phyloP scores from a whole-genome alignment of 2,113 vertebrate species.

The Pachycephala philippinensis region DNA sequence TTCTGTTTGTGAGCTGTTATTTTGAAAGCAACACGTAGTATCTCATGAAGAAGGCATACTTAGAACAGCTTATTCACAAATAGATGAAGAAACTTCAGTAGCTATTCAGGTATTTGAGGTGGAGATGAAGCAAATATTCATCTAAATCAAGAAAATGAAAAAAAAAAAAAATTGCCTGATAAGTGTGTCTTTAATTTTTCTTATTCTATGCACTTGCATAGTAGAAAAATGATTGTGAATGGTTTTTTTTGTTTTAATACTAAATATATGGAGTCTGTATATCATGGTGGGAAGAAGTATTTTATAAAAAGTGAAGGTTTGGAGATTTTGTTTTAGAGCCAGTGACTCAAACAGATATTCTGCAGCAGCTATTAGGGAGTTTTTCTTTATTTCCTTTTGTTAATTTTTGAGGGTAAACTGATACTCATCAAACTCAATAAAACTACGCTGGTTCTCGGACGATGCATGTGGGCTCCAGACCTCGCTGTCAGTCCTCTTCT shows the following conservation, averaged over 20 bases:
- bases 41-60: not conserved
- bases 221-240: not conserved
- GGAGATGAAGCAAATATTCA: not conserved
- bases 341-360: not conserved
- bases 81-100: not conserved
- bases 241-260: not conserved
- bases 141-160: not conserved
- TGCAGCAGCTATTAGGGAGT: not conserved
- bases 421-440: not conserved
- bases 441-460: not conserved
- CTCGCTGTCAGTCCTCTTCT: not conserved
- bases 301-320: not conserved
- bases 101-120: not conserved
- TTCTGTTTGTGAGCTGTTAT: not conserved
- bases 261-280: not conserved
- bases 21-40: not conserved
- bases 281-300: not conserved
- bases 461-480: conserved; percentile 46
- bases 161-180: not conserved
- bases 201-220: not conserved
- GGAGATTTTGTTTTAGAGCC: not conserved
- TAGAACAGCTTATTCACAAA: not conserved
- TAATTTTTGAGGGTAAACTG: conserved; percentile 16
- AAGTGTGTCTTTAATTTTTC: not conserved
- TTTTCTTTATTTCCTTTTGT: not conserved